Base-by-base conservation (phyloP, 2,888 invertebrate species). In the Lymantria dispar region DNA sequence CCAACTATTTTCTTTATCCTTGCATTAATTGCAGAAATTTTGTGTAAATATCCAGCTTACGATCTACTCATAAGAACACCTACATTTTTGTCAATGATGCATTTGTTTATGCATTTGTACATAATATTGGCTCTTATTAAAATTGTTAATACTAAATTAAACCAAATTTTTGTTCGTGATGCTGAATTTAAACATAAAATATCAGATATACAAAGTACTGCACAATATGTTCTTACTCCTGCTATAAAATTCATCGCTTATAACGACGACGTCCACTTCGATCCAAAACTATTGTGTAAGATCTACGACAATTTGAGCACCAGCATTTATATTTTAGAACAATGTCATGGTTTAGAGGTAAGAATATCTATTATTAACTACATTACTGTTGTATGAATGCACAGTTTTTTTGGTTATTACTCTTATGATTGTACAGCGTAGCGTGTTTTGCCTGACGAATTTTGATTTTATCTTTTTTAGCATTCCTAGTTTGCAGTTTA, bases 301-400 rank as follows among this genome's bases (percentile, higher is more conserved):
- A 45, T 76, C 10, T 85, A 85, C 45, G 83, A 84, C 14, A 70
- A 78, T 45, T 58, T 84, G 7, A 72, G 68, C 14, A 70, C 75
- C 5, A 74, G 75, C 46, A 54, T 80, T n/a, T 68, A 74, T 38
- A 64, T 83, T 10, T 62, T 86, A 39, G 78, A 83, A 54, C 73
- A 74, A 43, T 63, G 63, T 55, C 82, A 83, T 38, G 64, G 64
- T 36, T 45, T 66, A 36, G 56, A 66, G 60, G 64, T 64, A 44
- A 41, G 38, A 12, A 29, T 8, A 33, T 33, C 10, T 10, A 7
- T 7, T 7, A 10, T 10, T 33, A 33, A 33, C 3, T 33, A 33
- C 2, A 3, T n/a, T n/a, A n/a, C n/a, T n/a, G n/a, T n/a, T n/a
- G n/a, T n/a, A n/a, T n/a, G n/a, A n/a, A n/a, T n/a, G n/a, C n/a